Evolutionary conservation across 2,797 vertebrate species (phyloP).

Genomic region (Megaceryle alcyon): DNA sequence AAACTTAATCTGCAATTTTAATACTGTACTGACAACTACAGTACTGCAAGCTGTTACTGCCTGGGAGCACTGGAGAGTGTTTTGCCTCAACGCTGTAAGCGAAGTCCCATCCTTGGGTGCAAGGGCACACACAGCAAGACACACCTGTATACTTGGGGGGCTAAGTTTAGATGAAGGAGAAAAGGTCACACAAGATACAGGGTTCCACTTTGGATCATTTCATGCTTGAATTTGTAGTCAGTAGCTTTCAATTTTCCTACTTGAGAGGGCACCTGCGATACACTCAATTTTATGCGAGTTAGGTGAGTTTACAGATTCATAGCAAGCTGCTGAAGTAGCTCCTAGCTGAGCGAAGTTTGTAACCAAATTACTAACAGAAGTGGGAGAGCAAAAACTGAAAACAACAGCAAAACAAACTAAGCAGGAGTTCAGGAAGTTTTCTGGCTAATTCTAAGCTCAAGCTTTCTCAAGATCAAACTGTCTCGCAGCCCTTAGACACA

Average conservation of each 20-base stretch:
- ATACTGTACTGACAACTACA: neutral
- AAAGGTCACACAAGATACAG: neutral
- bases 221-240: conserved; percentile 47
- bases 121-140: conserved; percentile 14
- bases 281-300: neutral
- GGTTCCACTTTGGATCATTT: conserved; percentile 37
- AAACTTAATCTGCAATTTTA: neutral
- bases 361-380: neutral
- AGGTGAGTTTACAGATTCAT: neutral
- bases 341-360: neutral
- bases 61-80: neutral
- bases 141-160: neutral
- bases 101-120: conserved; percentile 11
- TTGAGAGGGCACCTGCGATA: neutral
- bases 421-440: neutral
- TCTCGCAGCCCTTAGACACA: neutral
- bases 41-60: neutral
- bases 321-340: neutral
- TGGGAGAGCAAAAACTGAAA: neutral
- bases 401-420: neutral
- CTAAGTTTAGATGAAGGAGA: conserved; percentile 42
- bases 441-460: neutral
- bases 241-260: neutral
- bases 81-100: neutral
- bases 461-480: neutral